Base-by-base conservation (phyloP, 2,797 vertebrate genomes). In the Channa striata region DNA sequence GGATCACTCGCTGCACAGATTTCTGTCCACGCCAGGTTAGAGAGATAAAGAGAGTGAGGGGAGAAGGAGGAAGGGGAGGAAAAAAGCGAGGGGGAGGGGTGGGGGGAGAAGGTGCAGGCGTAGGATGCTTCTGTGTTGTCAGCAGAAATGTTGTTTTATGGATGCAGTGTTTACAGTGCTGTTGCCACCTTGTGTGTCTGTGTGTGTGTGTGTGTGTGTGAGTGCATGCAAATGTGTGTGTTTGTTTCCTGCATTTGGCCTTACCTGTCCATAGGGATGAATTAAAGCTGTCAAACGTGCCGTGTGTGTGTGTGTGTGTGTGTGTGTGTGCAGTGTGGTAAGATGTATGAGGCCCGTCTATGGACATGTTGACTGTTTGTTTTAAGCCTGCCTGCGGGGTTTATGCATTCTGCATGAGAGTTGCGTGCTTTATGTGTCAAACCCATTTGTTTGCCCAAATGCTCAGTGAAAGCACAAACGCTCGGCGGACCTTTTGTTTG, bases 331-430 rank as follows among this genome's bases (percentile, higher is more conserved):
- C 44, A 74, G 89, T 85, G 74, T 81, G 87, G 21, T 48, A 73
- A 87, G 82, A 92, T 84, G 76, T 83, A 90, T 91, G 85, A 81
- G 78, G 77, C 80, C 73, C 74, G 89, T 90, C 88, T 80, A 79
- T 70, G 85, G 88, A 90, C 86, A 88, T 40, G 48, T 84, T 75
- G 81, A 86, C 85, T 91, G 87, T 91, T 92, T 91, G 90, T 91
- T 93, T 87, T 88, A 87, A 90, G 86, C 74, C 66, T 87, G 91
- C 90, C 90, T 83, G 84, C 68, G 1, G 86, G 90, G 86, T 85
- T 91, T 81, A 90, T 93, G 90, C 90, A 93, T 92, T 89, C 84
- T 92, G 89, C 86, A 93, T 93, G 91, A 93, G 89, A 80, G 59
- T 74, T 72, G 83, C 78, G 72, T 72, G 85, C 85, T 93, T 91